Evolutionary conservation across 2,113 vertebrate species (phyloP), one percentile per base, ranked within the genome.

Genomic region (Ptilorrhoa leucosticta): DNA sequence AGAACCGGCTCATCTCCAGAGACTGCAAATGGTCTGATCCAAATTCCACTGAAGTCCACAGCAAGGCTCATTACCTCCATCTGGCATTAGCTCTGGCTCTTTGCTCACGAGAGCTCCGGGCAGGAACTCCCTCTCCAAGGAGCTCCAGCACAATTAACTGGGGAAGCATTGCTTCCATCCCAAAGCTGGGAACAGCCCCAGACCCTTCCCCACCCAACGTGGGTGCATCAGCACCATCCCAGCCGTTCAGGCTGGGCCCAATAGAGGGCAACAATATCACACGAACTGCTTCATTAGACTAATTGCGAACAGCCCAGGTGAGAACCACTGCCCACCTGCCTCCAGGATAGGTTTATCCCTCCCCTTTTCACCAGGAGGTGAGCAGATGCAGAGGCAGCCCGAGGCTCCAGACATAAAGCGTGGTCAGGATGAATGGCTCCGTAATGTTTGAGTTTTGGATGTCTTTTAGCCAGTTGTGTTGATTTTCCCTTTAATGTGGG

Each of bases 251-350:
- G 61, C 54, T 63, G 93, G 93, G 94, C 51, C 95, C 96, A 96
- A 89, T 42, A 96, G 96, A 96, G 94, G 93, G 94, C 94, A 97
- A 95, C 58, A 87, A 93, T 82, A 94, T 89, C 91, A 14, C 95
- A 82, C 56, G 0, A 71, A 93, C 64, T 0, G 2, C 73, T 82
- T 95, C 77, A 95, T 96, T 96, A 94, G 61, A 0, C 53, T 96
- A 94, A 96, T 91, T 85, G 70, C 0, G 0, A 48, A 2, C 8
- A 11, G 66, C n/a, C 90, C 33, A 80, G 79, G 66, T 69, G 90
- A 53, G 70, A 51, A 8, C 3, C 15, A 0, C 40, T 60, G 65
- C 15, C 69, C 90, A 8, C 39, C 3, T n/a, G 12, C 21, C 37
- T 27, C 48, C 18, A 3, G 65, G 21, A 8, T 13, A 65, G 31